phyloP scores from a whole-genome alignment of 2,888 invertebrate species.

The Scelioninae gen. 1 region DNA sequence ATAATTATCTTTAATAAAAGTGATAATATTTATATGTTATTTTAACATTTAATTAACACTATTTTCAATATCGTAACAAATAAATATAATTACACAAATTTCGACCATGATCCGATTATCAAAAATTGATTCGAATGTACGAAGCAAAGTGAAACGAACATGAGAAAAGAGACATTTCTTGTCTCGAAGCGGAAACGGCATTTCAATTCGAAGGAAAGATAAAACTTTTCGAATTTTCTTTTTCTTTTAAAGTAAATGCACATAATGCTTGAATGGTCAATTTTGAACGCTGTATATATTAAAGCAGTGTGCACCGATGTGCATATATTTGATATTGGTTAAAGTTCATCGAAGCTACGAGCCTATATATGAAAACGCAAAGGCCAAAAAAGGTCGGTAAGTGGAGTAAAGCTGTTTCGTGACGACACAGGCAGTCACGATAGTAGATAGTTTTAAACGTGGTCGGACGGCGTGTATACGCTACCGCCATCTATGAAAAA shows the following conservation, averaged over 20 bases:
- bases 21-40: too few relatives aligned
- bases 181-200: constrained; percentile 19
- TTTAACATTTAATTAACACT: too few relatives aligned
- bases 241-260: constrained; percentile 32
- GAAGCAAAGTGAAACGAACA: too few relatives aligned
- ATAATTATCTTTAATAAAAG: too few relatives aligned
- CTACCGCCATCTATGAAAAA: constrained; percentile 41
- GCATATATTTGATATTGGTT: constrained; percentile 50
- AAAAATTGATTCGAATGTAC: too few relatives aligned
- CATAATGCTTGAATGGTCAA: constrained; percentile 50
- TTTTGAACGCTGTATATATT: constrained; percentile 30
- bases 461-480: constrained; percentile 21
- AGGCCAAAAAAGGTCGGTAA: constrained; percentile 43
- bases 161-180: constrained; percentile 4
- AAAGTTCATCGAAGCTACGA: constrained; percentile 46
- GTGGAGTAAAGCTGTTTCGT: constrained; percentile 36
- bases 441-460: constrained; percentile 50
- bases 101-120: constrained; percentile 11
- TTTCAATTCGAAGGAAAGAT: constrained; percentile 40
- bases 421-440: constrained; percentile 34
- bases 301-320: constrained; percentile 39
- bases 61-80: too few relatives aligned
- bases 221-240: constrained; percentile 21
- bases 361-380: constrained; percentile 50
- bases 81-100: constrained; percentile 12